Percentiles rank a stretch among this genome's conserved stretches.
Evolutionary conservation across 2,888 invertebrate genomes (phyloP).

Genomic region (Ennomos fuscantarius): DNA sequence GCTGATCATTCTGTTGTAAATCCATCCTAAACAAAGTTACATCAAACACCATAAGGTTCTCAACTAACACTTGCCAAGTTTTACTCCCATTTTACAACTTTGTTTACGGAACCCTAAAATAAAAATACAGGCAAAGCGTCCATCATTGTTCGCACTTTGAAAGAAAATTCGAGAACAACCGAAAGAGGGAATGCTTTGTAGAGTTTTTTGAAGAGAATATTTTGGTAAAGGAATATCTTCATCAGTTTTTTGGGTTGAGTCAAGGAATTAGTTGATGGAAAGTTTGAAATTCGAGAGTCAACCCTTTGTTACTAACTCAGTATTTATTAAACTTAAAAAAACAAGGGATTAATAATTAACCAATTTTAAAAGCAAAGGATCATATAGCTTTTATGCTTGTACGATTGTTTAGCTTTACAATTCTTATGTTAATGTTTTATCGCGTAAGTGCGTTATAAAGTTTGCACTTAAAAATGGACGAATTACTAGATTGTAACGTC

Average conservation of each 20-base stretch:
- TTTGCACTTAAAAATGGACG: too few relatives aligned
- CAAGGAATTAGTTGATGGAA: background rate
- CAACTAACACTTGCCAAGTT: constrained; percentile 39
- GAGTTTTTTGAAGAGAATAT: constrained; percentile 26
- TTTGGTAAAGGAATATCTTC: constrained; percentile 15
- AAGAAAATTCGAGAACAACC: constrained; percentile 33
- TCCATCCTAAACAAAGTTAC: constrained; percentile 5
- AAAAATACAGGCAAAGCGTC: constrained; percentile 29
- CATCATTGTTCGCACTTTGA: constrained; percentile 35
- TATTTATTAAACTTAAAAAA: too few relatives aligned
- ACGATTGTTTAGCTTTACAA: too few relatives aligned
- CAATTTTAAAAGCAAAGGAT: too few relatives aligned
- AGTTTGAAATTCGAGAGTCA: background rate
- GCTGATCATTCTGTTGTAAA: too few relatives aligned
- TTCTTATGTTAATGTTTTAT: too few relatives aligned
- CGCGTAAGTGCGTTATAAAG: too few relatives aligned
- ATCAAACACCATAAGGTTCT: constrained; percentile 24
- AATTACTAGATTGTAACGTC: too few relatives aligned
- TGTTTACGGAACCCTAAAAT: constrained; percentile 40
- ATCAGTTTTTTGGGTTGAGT: constrained; percentile 2
- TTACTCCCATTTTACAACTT: constrained; percentile 33
- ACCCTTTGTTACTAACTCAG: too few relatives aligned
- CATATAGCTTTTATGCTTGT: too few relatives aligned
- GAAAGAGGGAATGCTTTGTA: constrained; percentile 34
- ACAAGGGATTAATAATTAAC: too few relatives aligned